These are phyloP conservation scores for Melangyna quadrimaculata DNA, from an alignment of 2,888 invertebrate genomes.

Conservation along the genomic window DNA sequence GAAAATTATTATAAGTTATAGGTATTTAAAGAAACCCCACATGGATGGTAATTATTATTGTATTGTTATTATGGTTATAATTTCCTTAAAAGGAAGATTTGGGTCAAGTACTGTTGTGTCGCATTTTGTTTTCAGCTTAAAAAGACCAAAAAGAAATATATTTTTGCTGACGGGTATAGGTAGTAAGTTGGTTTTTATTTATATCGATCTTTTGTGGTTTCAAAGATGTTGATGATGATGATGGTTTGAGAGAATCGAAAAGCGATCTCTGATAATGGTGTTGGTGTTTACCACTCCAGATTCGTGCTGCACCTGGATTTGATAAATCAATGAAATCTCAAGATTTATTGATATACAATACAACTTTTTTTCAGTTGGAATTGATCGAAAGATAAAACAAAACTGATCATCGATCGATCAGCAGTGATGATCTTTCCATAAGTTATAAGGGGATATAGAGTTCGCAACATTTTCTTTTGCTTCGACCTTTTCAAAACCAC, in stretches of 20 bases:
- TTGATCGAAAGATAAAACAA: conserved; percentile 42
- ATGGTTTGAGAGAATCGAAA: conserved; percentile 19
- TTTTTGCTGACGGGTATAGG: background rate
- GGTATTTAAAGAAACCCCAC: conserved; percentile 63
- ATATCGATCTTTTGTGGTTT: conserved; percentile 35
- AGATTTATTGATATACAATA: conserved; percentile 47
- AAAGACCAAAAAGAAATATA: conserved; percentile 12
- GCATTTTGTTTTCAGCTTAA: conserved; percentile 28
- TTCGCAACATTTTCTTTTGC: background rate
- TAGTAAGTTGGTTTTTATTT: background rate
- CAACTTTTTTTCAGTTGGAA: conserved; percentile 26
- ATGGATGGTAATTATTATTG: conserved; percentile 34
- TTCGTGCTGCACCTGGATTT: conserved; percentile 33
- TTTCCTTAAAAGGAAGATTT: conserved; percentile 67
- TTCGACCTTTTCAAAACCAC: conserved; percentile 15
- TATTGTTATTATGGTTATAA: conserved; percentile 44
- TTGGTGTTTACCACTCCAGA: conserved; percentile 5
- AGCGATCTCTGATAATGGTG: conserved; percentile 3
- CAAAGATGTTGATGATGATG: background rate
- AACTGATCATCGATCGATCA: conserved; percentile 31
- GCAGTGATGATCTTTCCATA: conserved; percentile 35
- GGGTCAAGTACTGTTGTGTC: conserved; percentile 61
- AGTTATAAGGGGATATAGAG: background rate
- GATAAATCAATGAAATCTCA: conserved; percentile 46
- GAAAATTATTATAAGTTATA: background rate